Conservation (phyloP, 2,888 invertebrate genomes). For the Pristionchus exspectatus region DNA sequence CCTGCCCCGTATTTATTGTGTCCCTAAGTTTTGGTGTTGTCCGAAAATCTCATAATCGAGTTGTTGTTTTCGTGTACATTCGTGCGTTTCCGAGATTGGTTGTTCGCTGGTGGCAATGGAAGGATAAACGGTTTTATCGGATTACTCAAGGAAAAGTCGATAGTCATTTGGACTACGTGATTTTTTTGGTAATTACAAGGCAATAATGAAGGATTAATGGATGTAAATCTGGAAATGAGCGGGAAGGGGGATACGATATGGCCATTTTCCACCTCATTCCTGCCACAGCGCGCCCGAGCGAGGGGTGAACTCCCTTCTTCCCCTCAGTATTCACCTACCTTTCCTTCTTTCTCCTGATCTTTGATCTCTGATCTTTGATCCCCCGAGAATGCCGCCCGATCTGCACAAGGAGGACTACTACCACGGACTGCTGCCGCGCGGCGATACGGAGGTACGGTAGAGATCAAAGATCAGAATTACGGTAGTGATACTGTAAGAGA, state of each 20-base stretch:
- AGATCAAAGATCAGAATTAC: background rate
- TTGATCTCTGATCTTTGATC: background rate
- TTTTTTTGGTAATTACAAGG: background rate
- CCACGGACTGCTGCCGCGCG: conserved; percentile 12
- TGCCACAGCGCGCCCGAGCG: background rate
- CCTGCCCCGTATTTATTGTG: background rate
- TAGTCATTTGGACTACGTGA: background rate
- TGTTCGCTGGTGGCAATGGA: background rate
- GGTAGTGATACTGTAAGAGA: background rate
- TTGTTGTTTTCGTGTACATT: background rate
- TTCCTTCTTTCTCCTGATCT: background rate
- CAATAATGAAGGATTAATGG: background rate
- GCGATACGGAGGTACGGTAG: background rate
- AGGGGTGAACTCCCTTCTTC: background rate
- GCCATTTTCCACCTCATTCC: background rate
- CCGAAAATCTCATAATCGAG: background rate
- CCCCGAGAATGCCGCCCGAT: background rate
- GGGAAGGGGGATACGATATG: background rate
- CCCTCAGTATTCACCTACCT: background rate
- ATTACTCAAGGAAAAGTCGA: background rate
- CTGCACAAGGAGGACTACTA: conserved; percentile 16
- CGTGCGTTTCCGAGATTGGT: background rate
- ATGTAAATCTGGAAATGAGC: background rate
- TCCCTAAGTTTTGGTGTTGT: background rate
- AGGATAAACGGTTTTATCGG: no score